phyloP scores from a whole-genome alignment of 2,113 vertebrate species.

The Heterotilapia buettikoferi region DNA sequence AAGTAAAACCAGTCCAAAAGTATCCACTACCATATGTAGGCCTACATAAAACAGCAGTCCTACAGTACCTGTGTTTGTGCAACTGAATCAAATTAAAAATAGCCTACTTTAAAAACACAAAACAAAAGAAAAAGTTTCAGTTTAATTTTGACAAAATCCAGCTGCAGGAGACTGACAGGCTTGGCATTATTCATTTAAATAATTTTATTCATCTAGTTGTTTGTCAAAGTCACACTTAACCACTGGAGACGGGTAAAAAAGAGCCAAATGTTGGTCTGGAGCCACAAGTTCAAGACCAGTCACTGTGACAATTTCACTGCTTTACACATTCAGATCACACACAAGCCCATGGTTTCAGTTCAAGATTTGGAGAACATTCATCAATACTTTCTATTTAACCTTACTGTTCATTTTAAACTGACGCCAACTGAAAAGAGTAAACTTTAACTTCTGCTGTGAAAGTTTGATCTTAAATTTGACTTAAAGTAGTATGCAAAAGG shows the following conservation, averaged over 20 bases:
- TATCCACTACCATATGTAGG: background rate
- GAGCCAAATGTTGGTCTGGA: background rate
- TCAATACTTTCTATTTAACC: background rate
- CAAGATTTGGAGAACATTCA: background rate
- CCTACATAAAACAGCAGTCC: background rate
- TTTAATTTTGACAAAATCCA: background rate
- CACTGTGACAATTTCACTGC: background rate
- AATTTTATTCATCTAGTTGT: background rate
- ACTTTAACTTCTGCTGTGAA: background rate
- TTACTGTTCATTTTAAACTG: rapidly evolving
- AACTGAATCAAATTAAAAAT: background rate
- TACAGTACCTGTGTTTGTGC: background rate
- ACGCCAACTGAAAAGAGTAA: background rate
- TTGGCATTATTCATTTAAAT: background rate
- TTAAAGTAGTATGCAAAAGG: background rate
- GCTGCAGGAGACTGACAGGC: background rate
- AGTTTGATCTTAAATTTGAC: background rate
- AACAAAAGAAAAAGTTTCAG: background rate
- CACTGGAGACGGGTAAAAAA: rapidly evolving
- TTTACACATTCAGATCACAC: background rate
- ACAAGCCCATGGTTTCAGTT: background rate
- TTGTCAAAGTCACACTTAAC: background rate
- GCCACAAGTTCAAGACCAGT: background rate
- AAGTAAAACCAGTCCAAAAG: background rate
- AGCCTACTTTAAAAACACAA: background rate